Conservation (phyloP, 2,797 vertebrate species). For the Sciurus vulgaris region DNA sequence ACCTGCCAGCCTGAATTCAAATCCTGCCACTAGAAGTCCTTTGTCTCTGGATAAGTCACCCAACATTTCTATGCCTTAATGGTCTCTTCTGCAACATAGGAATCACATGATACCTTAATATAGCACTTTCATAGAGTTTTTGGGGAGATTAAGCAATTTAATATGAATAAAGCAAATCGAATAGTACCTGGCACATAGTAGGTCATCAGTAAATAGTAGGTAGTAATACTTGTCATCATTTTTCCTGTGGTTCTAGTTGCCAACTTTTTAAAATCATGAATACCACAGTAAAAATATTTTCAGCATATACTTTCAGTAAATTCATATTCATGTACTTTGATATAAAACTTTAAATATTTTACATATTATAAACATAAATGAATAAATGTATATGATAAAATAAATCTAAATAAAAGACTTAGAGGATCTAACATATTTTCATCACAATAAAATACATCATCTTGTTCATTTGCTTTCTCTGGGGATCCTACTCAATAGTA, state of each 20-base stretch:
- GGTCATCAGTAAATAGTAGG: neutral
- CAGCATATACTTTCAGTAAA: conserved; percentile 15
- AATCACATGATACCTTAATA: neutral
- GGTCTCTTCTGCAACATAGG: neutral
- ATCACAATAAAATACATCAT: neutral
- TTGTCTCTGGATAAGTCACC: conserved; percentile 16
- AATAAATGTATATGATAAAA: conserved; percentile 21
- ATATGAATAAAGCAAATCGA: neutral
- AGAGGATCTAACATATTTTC: conserved; percentile 29
- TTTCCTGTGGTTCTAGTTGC: neutral
- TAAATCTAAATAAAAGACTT: conserved; percentile 29
- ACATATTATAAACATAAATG: neutral
- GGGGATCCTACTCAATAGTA: neutral
- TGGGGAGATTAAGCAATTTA: neutral
- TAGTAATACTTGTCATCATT: neutral
- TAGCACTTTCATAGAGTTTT: neutral
- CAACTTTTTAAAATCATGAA: neutral
- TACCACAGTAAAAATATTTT: conserved; percentile 37
- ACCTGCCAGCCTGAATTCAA: neutral
- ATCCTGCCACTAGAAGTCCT: neutral
- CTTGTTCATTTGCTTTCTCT: conserved; percentile 37
- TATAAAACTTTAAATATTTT: conserved; percentile 4
- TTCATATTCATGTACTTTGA: neutral
- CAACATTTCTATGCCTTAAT: neutral
- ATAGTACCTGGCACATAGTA: neutral